phyloP scores from a whole-genome alignment of 2,113 vertebrate genomes.

The Podarcis muralis region DNA sequence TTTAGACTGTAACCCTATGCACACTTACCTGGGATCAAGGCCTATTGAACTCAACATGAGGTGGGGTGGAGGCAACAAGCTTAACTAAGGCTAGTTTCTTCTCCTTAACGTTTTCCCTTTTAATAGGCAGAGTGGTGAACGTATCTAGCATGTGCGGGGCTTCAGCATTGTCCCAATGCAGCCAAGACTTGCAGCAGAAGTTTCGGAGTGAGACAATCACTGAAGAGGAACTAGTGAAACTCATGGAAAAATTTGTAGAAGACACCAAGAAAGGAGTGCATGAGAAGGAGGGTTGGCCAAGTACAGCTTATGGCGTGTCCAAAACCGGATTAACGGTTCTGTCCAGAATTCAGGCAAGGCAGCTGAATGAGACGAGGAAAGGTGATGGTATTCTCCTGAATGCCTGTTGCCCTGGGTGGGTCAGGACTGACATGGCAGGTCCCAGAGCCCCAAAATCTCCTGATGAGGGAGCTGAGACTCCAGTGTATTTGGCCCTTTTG shows the following conservation, averaged over 20 bases:
- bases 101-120: not conserved
- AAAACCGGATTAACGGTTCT: constrained; percentile 89
- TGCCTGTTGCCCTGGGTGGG: constrained; percentile 94
- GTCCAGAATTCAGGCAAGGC: constrained; percentile 85
- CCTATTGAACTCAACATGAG: too few relatives aligned
- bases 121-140: constrained; percentile 79
- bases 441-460: constrained; percentile 83
- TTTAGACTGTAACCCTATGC: too few relatives aligned
- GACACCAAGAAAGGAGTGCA: constrained; percentile 76
- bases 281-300: constrained; percentile 82
- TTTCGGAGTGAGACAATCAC: constrained; percentile 88
- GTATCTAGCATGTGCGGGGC: constrained; percentile 79
- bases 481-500: constrained; percentile 87
- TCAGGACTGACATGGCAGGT: constrained; percentile 90
- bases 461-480: constrained; percentile 90
- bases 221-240: constrained; percentile 84
- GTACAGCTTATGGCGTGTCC: constrained; percentile 82
- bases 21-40: too few relatives aligned
- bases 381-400: constrained; percentile 88
- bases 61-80: too few relatives aligned
- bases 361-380: constrained; percentile 75
- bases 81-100: too few relatives aligned
- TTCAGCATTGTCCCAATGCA: constrained; percentile 75
- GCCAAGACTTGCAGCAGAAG: constrained; percentile 80
- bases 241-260: constrained; percentile 88